These are phyloP conservation scores for Eulemur macaco DNA, from an alignment of 2,113 vertebrate genomes.

Conservation along the genomic window DNA sequence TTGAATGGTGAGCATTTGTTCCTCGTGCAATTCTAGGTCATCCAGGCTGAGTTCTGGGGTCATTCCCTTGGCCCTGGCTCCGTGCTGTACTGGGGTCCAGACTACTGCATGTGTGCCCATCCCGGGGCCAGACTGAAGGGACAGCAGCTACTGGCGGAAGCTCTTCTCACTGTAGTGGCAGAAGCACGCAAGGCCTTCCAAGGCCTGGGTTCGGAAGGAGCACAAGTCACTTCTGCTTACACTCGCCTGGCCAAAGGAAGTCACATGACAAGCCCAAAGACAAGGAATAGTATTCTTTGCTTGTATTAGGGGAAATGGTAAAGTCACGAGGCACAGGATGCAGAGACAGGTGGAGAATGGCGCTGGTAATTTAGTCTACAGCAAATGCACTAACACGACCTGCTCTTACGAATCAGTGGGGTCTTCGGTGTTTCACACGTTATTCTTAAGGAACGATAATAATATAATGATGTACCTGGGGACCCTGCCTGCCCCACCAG, in stretches of 20 bases:
- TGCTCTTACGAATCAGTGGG: neutral
- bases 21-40: too few species aligned
- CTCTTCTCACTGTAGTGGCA: neutral
- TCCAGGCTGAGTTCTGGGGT: neutral
- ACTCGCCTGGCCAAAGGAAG: neutral
- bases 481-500: neutral
- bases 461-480: neutral
- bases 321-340: neutral
- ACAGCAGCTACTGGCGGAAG: neutral
- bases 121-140: too few species aligned
- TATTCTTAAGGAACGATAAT: neutral
- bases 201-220: neutral
- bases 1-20: neutral
- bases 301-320: neutral
- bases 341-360: neutral
- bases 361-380: rapidly evolving
- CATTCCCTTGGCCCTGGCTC: neutral
- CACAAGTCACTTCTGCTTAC: neutral
- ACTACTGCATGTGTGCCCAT: too few species aligned
- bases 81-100: too few species aligned
- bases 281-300: neutral
- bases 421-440: too few species aligned
- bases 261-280: neutral
- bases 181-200: neutral
- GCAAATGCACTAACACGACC: rapidly evolving